Conservation (phyloP, 2,113 vertebrate genomes). For the Cathartes aura region DNA sequence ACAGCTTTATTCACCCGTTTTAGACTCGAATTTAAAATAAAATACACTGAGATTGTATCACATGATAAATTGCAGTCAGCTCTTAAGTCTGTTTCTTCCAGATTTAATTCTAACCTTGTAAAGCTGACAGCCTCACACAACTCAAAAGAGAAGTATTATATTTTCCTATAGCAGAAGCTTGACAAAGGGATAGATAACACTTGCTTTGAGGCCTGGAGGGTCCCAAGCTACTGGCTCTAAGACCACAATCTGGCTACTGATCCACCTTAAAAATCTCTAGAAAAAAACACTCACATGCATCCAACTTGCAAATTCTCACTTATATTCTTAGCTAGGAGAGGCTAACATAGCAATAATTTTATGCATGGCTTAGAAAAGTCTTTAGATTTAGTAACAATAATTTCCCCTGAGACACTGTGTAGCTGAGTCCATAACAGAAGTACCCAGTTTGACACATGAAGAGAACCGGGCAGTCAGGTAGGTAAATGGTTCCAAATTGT, state of each 20-base stretch:
- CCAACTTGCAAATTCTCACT: neutral
- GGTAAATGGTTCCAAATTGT: neutral
- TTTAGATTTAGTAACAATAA: neutral
- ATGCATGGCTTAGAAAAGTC: neutral
- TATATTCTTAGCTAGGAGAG: neutral
- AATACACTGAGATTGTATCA: slow-evolving; percentile 53
- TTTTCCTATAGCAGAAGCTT: neutral
- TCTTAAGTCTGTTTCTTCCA: slow-evolving; percentile 21
- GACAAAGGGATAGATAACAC: neutral
- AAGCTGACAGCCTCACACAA: slow-evolving; percentile 8
- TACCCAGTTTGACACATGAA: neutral
- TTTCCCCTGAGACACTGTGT: neutral
- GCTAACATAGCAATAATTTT: neutral
- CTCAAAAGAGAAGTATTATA: neutral
- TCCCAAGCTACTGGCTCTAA: neutral
- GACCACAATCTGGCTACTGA: neutral
- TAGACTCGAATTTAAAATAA: slow-evolving; percentile 57
- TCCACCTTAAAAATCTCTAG: neutral
- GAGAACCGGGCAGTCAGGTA: neutral
- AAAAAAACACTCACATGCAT: neutral
- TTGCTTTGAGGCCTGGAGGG: neutral
- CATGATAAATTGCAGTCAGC: slow-evolving; percentile 51
- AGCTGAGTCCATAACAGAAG: neutral
- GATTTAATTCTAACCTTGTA: slow-evolving; percentile 26
- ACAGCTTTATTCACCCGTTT: slow-evolving; percentile 60